Conservation (phyloP, 1,140 invertebrate genomes). For the Notospermus geniculatus region DNA sequence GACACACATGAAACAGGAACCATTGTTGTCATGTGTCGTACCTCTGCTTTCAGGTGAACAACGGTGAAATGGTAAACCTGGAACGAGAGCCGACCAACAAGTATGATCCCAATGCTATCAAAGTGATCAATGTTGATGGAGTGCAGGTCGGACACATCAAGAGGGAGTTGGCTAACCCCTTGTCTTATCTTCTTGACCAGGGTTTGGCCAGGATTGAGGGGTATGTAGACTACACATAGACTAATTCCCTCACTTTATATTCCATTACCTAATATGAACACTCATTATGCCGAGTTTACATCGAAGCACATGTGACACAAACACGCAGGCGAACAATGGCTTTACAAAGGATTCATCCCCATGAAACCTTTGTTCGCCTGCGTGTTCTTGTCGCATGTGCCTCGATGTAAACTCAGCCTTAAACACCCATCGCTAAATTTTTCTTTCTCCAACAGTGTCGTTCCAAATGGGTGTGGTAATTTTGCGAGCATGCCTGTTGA, state of each 20-base stretch:
- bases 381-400: too few species aligned
- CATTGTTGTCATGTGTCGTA: neutral
- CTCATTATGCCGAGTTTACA: too few species aligned
- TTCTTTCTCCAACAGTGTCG: slow-evolving; percentile 19
- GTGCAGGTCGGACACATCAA: slow-evolving; percentile 37
- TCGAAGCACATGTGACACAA: too few species aligned
- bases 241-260: too few species aligned
- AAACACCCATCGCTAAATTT: neutral
- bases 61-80: slow-evolving; percentile 34
- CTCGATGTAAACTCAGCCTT: neutral
- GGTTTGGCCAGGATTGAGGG: slow-evolving; percentile 28
- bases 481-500: slow-evolving; percentile 28
- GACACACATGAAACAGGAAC: too few species aligned
- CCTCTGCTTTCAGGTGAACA: slow-evolving; percentile 36
- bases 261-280: too few species aligned
- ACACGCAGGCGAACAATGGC: too few species aligned
- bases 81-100: slow-evolving; percentile 31
- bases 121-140: slow-evolving; percentile 29
- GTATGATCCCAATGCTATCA: slow-evolving; percentile 35
- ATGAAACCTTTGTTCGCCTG: too few species aligned
- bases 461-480: slow-evolving; percentile 29
- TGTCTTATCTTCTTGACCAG: slow-evolving; percentile 29
- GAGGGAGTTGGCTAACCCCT: slow-evolving; percentile 28
- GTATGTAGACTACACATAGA: too few species aligned
- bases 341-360: too few species aligned